Evolutionary conservation across 2,797 vertebrate species (phyloP).

Genomic region (Adrianichthys oophorus): DNA sequence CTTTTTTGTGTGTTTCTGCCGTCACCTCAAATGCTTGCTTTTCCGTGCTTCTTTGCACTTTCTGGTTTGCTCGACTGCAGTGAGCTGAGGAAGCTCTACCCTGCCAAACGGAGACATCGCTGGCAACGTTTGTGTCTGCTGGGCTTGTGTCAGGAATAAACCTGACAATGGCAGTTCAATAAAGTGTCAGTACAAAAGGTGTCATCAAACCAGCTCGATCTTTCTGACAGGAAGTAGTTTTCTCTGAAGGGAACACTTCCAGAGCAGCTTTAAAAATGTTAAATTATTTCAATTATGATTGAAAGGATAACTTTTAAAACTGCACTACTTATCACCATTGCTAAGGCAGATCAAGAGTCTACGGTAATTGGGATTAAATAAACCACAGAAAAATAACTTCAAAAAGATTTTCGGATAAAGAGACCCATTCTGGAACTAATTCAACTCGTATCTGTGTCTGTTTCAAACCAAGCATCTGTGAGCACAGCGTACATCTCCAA

Average conservation of each 20-base stretch:
- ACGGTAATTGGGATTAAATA: not conserved
- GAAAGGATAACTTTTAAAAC: not conserved
- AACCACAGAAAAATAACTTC: not conserved
- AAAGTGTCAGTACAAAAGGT: slow-evolving; percentile 19
- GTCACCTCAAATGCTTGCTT: no score
- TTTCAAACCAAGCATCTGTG: slow-evolving; percentile 8
- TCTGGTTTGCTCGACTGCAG: no score
- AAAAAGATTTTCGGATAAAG: not conserved
- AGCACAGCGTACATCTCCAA: slow-evolving; percentile 21
- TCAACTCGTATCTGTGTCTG: not conserved
- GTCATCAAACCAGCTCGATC: slow-evolving; percentile 26
- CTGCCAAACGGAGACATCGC: slow-evolving; percentile 4
- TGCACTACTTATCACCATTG: not conserved
- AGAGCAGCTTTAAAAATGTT: not conserved
- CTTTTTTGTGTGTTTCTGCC: no score
- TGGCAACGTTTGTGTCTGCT: slow-evolving; percentile 6
- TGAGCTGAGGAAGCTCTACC: slow-evolving; percentile 11
- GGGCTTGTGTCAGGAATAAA: slow-evolving; percentile 17
- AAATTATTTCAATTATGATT: no score
- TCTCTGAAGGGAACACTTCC: not conserved
- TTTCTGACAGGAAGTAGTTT: slow-evolving; percentile 20
- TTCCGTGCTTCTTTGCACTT: no score
- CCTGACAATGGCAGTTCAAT: slow-evolving; percentile 20
- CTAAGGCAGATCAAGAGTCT: not conserved
- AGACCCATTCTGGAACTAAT: not conserved